Evolutionary conservation across 2,888 invertebrate genomes (phyloP), one percentile per base, ranked within the genome.

Genomic region (Drosophila peninsularis): DNA sequence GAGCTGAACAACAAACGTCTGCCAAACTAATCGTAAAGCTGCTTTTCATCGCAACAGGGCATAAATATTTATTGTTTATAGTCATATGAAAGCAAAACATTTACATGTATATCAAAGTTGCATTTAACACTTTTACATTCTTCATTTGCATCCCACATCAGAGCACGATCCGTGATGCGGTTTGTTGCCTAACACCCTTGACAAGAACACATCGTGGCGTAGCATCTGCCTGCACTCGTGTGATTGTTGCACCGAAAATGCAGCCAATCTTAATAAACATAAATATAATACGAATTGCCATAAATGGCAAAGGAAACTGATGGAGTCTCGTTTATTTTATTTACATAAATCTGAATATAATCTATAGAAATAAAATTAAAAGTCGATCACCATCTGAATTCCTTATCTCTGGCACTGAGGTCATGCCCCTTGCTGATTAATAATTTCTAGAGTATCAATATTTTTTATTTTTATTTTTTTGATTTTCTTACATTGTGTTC

Each of bases 31-130:
- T 50, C 49, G 13, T 37, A 41, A 54, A 27, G 34, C 32, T 36
- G 19, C 19, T 10, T 39, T 62, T 57, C 58, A 68, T 36, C 73
- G 53, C 53, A 37, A 24, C 41, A 19, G 21, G 44, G 57, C 62
- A 77, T 71, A 88, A 82, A 83, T 83, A 86, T 83, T 83, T 86
- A 78, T 85, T 69, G 67, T 70, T 70, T 72, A 61, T 61, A 60
- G 45, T 55, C 52, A 61, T 62, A 69, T 61, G 57, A 41, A 54
- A 60, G 30, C 65, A 69, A 68, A 88, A 86, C 82, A 88, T 84
- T 83, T 82, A 88, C 67, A 70, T 53, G 49, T 7, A 24, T 56
- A 47, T 65, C 47, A 56, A 42, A 52, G 62, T 62, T 65, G 37
- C 52, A 42, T 19, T 44, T 45, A 47, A 42, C 21, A 36, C 49